phyloP scores from a whole-genome alignment of 2,113 vertebrate genomes.

The Megaptera novaeangliae region DNA sequence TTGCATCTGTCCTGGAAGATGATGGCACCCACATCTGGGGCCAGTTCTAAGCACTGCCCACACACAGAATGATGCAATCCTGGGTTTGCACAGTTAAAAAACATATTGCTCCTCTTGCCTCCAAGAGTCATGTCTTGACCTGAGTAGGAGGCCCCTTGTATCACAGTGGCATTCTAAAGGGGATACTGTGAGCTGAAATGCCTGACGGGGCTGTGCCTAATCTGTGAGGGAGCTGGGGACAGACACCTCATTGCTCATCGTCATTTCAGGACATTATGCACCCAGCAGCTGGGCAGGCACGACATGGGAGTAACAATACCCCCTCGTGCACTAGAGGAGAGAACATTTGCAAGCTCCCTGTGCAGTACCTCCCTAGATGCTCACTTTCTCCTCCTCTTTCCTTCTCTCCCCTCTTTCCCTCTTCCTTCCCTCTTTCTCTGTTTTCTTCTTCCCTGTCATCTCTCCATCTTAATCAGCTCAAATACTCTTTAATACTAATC shows the following conservation, averaged over 20 bases:
- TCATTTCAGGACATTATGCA: background rate
- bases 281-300: background rate
- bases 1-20: background rate
- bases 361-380: background rate
- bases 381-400: background rate
- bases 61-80: background rate
- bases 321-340: rapidly evolving
- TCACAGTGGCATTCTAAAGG: background rate
- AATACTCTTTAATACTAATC: background rate
- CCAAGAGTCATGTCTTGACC: background rate
- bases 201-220: rapidly evolving
- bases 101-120: too few relatives aligned
- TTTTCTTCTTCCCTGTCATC: background rate
- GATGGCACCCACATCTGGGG: background rate
- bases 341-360: background rate
- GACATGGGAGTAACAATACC: rapidly evolving
- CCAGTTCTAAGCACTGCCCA: background rate
- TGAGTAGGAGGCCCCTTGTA: background rate
- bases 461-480: background rate
- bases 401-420: background rate
- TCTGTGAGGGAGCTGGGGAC: too few relatives aligned
- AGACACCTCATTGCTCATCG: background rate
- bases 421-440: background rate
- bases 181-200: background rate
- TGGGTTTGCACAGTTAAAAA: background rate